A percentile compares a stretch with the other conserved stretches of the same genome.
These are phyloP conservation scores for Epinephelus cyanopodus DNA, from an alignment of 2,113 vertebrate genomes.

Conservation along the genomic window DNA sequence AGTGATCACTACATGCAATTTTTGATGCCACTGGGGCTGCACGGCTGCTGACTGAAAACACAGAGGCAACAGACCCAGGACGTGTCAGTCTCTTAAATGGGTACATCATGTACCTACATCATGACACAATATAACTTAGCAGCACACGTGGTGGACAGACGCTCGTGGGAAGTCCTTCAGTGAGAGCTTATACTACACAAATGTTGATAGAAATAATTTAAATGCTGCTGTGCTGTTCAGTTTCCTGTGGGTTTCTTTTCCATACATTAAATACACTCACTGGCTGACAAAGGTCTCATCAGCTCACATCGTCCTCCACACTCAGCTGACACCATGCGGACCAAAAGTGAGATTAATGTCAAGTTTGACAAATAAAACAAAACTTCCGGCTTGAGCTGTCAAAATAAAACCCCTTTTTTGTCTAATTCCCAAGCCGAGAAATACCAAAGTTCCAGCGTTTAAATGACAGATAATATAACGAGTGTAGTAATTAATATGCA, in stretches of 20 bases:
- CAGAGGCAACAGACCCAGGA: not conserved
- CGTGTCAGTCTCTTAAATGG: not conserved
- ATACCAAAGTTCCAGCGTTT: not conserved
- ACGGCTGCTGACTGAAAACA: not conserved
- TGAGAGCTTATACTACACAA: not conserved
- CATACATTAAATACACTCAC: not conserved
- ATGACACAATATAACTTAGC: not conserved
- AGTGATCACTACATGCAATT: not conserved
- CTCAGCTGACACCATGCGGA: slow-evolving; percentile 2
- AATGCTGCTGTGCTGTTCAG: not conserved
- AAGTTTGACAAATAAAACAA: not conserved
- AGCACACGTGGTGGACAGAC: slow-evolving; percentile 21
- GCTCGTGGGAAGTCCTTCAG: slow-evolving; percentile 1
- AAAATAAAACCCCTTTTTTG: slow-evolving; percentile 38
- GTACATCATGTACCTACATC: not conserved
- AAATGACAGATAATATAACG: not conserved
- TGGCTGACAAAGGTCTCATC: not conserved
- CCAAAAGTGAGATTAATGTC: not conserved
- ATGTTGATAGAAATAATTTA: not conserved
- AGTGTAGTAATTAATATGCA: fast-evolving
- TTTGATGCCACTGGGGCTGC: not conserved
- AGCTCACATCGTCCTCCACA: not conserved
- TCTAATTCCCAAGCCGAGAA: not conserved
- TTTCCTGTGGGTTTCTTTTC: not conserved
- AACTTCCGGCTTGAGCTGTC: slow-evolving; percentile 52